Conservation (phyloP, 2,888 invertebrate species). For the Trilocha varians region DNA sequence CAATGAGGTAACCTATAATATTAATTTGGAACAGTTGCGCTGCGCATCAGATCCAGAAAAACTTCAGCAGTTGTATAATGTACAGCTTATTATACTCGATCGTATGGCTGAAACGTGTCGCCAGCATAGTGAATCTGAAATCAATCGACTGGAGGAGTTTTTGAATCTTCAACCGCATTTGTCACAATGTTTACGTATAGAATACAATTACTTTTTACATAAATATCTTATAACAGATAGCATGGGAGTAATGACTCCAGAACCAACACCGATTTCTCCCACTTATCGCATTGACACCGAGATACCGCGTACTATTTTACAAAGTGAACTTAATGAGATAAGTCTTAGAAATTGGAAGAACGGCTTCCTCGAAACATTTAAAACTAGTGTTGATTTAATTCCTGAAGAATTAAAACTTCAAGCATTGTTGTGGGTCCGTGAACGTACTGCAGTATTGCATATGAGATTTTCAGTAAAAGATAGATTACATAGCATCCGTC, state of each 20-base stretch:
- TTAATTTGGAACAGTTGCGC: constrained; percentile 43
- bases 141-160: constrained; percentile 42
- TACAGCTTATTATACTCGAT: constrained; percentile 28
- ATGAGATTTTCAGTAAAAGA: constrained; percentile 47
- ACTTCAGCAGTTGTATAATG: constrained; percentile 31
- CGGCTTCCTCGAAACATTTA: constrained; percentile 52
- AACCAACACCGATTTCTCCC: background rate
- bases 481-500: constrained; percentile 41
- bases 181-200: constrained; percentile 38
- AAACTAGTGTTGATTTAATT: constrained; percentile 31
- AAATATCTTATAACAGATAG: constrained; percentile 25
- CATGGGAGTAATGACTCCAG: background rate
- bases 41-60: constrained; percentile 39
- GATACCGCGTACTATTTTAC: constrained; percentile 34
- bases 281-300: background rate
- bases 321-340: constrained; percentile 42
- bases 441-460: constrained; percentile 31
- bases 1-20: constrained; percentile 41
- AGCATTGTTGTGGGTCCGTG: constrained; percentile 43
- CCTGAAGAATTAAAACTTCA: constrained; percentile 39
- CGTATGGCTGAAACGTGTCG: constrained; percentile 32
- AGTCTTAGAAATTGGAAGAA: constrained; percentile 48
- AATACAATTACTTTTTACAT: constrained; percentile 44
- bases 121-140: constrained; percentile 40
- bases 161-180: constrained; percentile 33